These are phyloP conservation scores for Lethenteron camtschaticum DNA, from an alignment of 2,113 vertebrate genomes.

Conservation along the genomic window DNA sequence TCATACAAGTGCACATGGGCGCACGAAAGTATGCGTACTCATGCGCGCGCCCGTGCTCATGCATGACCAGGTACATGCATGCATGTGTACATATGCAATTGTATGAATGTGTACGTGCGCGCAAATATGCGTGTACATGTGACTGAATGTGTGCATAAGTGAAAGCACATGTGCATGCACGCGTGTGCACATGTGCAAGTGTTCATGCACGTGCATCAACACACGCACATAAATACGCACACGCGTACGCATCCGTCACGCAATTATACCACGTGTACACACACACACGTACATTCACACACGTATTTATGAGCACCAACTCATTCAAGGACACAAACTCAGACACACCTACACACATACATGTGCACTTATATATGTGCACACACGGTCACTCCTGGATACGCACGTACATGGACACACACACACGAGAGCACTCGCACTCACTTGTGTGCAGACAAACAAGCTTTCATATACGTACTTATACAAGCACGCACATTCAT, in stretches of 20 bases:
- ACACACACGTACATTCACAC: slow-evolving; percentile 2
- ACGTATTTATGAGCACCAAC: not conserved
- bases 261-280: slow-evolving; percentile 1
- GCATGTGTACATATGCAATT: not conserved
- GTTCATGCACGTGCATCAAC: not conserved
- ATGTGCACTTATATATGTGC: not conserved
- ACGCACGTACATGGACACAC: not conserved
- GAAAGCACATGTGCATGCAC: not conserved
- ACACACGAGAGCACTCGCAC: not conserved
- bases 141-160: not conserved
- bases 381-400: not conserved
- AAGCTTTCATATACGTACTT: not conserved
- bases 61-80: not conserved
- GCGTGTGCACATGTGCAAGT: not conserved
- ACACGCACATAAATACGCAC: not conserved
- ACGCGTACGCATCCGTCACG: not conserved
- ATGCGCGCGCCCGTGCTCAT: not conserved
- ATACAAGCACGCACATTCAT: not conserved
- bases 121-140: not conserved
- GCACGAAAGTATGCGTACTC: not conserved
- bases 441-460: not conserved
- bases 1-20: not conserved
- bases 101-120: too few species aligned
- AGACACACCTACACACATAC: slow-evolving; percentile 3
- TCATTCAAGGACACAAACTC: not conserved